Evolutionary conservation across 2,797 vertebrate species (phyloP).

Genomic region (Caiman crocodilus): DNA sequence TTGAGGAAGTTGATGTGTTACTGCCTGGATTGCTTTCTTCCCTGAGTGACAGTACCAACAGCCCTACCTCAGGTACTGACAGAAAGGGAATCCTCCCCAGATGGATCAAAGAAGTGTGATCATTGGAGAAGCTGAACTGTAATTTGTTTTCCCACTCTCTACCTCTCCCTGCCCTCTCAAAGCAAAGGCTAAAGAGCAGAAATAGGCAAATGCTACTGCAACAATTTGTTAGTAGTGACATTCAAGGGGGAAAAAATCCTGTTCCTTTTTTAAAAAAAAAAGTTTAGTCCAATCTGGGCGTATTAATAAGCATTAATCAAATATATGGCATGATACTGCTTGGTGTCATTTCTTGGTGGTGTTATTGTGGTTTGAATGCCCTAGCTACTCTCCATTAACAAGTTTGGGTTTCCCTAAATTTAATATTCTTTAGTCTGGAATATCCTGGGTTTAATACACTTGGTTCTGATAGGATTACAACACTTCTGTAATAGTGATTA

Average conservation of each 20-base stretch:
- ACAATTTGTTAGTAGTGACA: background rate
- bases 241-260: background rate
- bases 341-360: background rate
- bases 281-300: constrained; percentile 28
- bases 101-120: accelerated
- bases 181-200: no score
- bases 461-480: background rate
- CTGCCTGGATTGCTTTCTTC: background rate
- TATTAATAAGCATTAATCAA: background rate
- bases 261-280: background rate
- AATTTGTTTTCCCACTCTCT: background rate
- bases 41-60: background rate
- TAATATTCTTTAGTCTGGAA: background rate
- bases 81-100: background rate
- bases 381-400: background rate
- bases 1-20: background rate
- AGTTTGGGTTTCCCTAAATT: background rate
- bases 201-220: background rate
- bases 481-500: background rate
- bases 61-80: background rate
- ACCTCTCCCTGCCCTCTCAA: background rate
- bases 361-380: constrained; percentile 1
- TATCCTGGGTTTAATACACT: background rate
- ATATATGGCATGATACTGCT: background rate
- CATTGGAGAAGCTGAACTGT: accelerated